Evolutionary conservation across 1,140 invertebrate genomes (phyloP), one percentile per base, ranked within the genome.

Genomic region (Proales similis): DNA sequence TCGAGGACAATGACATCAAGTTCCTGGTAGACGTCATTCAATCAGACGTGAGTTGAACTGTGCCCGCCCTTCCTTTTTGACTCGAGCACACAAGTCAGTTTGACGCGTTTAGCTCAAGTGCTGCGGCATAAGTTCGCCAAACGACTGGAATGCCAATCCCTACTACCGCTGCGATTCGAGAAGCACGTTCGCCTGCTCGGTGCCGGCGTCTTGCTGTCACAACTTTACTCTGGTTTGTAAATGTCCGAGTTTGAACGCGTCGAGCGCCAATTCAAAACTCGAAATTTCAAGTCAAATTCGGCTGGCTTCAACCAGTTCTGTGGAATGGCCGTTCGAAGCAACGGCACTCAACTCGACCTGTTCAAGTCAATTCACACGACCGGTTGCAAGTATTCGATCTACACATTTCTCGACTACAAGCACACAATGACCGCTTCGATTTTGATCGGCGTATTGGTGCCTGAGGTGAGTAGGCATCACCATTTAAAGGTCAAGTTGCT

Each of bases 341-440:
- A 53, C 30, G 48, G 38, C n/a, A 49, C 48, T 39, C 17, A 3
- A 11, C 14, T 39, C 42, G 6, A 20, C 22, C 19, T 53, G 29
- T 53, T 39, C 27, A 53, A 33, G 27, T 39, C 17, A 20, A 53
- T 53, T 38, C 48, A 53, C 30, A 53, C 42, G 26, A 53, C 48
- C 26, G 48, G 48, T 2, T 53, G 48, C 27, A 53, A 53, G 27
- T 53, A 53, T 38, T 53, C 48, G 14, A 53, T 53, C 42, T 53
- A 53, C 14, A 20, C 48, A 14, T 53, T 53, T 36, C 42, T 53
- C 20, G 48, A 53, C 30, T 53, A 53, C 14, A 53, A 53, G 26
- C 48, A 53, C 27, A 53, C 38, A 36, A 20, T 53, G 17, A 53
- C 48, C 11, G 38, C 48, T 3, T 53, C 48, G 2, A 17, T 53